These are phyloP conservation scores for Venustaconcha ellipsiformis DNA, from an alignment of 1,140 invertebrate genomes.

Conservation along the genomic window DNA sequence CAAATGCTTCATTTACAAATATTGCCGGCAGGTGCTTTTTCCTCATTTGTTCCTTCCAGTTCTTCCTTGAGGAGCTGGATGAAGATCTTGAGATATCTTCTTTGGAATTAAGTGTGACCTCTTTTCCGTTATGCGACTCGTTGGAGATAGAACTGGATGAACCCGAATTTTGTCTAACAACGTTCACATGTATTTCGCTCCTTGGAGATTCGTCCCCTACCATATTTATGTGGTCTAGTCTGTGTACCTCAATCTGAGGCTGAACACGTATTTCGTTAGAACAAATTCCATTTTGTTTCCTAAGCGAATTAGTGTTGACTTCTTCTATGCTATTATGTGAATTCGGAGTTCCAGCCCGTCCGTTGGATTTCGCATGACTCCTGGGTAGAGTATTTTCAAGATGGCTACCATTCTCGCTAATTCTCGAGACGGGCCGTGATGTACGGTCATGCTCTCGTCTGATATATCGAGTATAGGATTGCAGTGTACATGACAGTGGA, in stretches of 20 bases:
- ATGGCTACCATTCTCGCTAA: no score
- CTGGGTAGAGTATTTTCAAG: no score
- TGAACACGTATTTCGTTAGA: no score
- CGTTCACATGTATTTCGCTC: slow-evolving; percentile 5
- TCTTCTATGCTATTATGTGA: no score
- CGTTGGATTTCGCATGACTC: no score
- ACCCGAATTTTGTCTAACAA: neutral
- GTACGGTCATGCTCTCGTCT: slow-evolving; percentile 24
- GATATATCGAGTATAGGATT: slow-evolving; percentile 37
- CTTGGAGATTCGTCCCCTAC: no score
- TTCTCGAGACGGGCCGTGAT: slow-evolving; percentile 18
- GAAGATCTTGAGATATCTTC: slow-evolving; percentile 28
- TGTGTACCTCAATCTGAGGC: no score
- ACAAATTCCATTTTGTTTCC: no score
- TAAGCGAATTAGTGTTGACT: no score
- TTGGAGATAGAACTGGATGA: neutral
- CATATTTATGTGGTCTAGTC: no score
- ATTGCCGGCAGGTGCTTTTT: slow-evolving; percentile 47
- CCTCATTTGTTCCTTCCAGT: slow-evolving; percentile 47
- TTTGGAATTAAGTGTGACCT: neutral
- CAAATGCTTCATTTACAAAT: slow-evolving; percentile 43
- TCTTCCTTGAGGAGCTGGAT: slow-evolving; percentile 25
- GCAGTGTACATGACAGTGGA: slow-evolving; percentile 37
- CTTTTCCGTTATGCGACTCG: neutral
- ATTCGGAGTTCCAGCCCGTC: no score